Percentiles rank a stretch among this genome's conserved stretches.
These are phyloP conservation scores for Telenomus remus DNA, from an alignment of 1,140 invertebrate species.

Conservation along the genomic window DNA sequence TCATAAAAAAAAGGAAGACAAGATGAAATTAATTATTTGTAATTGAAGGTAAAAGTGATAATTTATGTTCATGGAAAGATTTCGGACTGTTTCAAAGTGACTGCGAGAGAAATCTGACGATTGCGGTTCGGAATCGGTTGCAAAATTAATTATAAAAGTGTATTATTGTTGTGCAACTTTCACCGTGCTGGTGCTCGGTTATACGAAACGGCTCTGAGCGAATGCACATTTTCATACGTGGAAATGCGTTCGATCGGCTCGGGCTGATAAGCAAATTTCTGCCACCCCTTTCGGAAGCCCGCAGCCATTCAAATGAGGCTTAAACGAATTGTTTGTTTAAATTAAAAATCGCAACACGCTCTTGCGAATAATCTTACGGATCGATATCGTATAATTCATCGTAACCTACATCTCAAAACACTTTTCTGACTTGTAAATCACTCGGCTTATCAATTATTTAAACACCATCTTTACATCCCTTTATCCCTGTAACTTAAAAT, in stretches of 20 bases:
- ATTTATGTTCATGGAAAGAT: neutral
- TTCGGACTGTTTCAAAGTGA: neutral
- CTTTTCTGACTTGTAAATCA: neutral
- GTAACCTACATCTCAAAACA: constrained; percentile 11
- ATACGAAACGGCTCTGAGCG: constrained; percentile 6
- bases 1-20: too few species aligned
- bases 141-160: constrained; percentile 14
- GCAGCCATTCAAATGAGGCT: constrained; percentile 7
- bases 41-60: too few species aligned
- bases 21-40: too few species aligned
- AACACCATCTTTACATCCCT: too few species aligned
- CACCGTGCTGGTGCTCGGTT: too few species aligned
- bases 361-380: constrained; percentile 2
- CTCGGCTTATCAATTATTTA: neutral
- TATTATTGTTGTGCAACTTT: constrained; percentile 14
- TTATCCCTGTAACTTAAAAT: too few species aligned
- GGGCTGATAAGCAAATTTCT: constrained; percentile 10
- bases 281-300: neutral
- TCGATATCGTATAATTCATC: constrained; percentile 30
- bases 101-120: neutral
- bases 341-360: constrained; percentile 9
- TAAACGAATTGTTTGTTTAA: constrained; percentile 16
- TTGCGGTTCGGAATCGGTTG: neutral
- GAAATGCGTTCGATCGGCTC: constrained; percentile 9
- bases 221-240: constrained; percentile 15